Base-by-base conservation (phyloP, 2,888 invertebrate genomes). In the Empis stercorea region DNA sequence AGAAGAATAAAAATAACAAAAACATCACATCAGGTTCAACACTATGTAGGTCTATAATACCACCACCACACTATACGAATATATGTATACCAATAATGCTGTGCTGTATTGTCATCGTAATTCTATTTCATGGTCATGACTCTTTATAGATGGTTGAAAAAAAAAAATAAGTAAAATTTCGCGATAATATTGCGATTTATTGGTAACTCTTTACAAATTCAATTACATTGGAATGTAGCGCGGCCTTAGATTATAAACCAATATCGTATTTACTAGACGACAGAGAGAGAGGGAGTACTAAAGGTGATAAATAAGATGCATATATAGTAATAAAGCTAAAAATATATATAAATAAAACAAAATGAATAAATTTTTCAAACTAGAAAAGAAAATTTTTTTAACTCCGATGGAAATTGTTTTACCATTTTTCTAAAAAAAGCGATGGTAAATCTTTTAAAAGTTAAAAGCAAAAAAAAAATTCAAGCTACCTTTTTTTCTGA, bases 241-340 rank as follows among this genome's bases (percentile, higher is more conserved):
- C 23, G 23, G 23, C 4, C 23, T 27, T 27, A 27, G 23, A 27
- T 27, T 27, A 9, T 27, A 27, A 27, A 6, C 6, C 2, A 9
- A 27, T 27, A 27, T 27, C 23, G 7, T 9, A 27, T 27, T n/a
- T 27, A 27, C 23, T 27, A n/a, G 46, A 48, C 47, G 47, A 44
- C 44, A 48, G 36, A 48, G 23, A 27, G 23, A 27, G 20, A 20
- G 44, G 44, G 44, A 32, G 44, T 44, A 13, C 2, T 36, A 17
- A 39, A 47, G 47, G 47, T 47, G 47, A 47, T 47, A 47, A 47
- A 47, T 47, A 47, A 47, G 47, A 47, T 44, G 44, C 47, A 27
- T 20, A 20, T 20, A 47, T 44, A 44, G 44, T 47, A 47, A 47
- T 47, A 47, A 47, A 47, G 44, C 40, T 27, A 47, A 44, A 40